Evolutionary conservation across 2,888 invertebrate genomes (phyloP).

Genomic region (Euspilapteryx auroguttella): DNA sequence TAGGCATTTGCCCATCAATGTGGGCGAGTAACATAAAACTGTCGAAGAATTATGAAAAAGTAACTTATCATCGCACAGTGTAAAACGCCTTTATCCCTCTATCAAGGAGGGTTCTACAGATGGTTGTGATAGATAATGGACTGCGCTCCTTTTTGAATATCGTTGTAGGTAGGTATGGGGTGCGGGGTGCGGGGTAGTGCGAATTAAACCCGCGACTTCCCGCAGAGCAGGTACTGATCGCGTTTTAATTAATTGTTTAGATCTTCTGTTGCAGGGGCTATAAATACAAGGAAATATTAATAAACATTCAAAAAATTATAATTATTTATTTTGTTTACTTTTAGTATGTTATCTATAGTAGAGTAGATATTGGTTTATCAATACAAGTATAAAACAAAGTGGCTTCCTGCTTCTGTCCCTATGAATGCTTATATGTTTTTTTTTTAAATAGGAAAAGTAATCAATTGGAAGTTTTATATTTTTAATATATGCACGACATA

Average conservation of each 20-base stretch:
- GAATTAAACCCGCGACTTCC: constrained; percentile 42
- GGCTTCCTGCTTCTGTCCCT: too few relatives aligned
- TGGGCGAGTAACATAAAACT: background rate
- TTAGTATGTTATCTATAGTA: too few relatives aligned
- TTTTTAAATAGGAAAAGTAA: too few relatives aligned
- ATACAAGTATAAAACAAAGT: too few relatives aligned
- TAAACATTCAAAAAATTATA: too few relatives aligned
- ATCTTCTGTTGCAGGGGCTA: background rate
- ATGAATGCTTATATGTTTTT: too few relatives aligned
- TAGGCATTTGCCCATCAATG: too few relatives aligned
- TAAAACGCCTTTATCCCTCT: background rate
- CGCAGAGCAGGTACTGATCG: constrained; percentile 22
- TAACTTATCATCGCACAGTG: background rate
- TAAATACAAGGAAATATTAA: background rate
- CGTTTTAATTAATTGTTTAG: constrained; percentile 11
- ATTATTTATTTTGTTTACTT: background rate
- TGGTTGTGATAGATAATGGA: constrained; percentile 46
- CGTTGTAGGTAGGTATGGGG: too few relatives aligned
- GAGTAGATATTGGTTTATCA: too few relatives aligned
- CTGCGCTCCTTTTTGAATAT: constrained; percentile 59
- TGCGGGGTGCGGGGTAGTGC: constrained; percentile 41
- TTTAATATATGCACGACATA: too few relatives aligned
- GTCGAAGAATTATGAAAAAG: background rate
- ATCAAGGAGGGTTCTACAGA: constrained; percentile 15
- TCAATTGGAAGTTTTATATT: too few relatives aligned